Evolutionary conservation across 64 coral and sea anemone genomes (phyloP).

Genomic region (Cladopsammia gracilis): DNA sequence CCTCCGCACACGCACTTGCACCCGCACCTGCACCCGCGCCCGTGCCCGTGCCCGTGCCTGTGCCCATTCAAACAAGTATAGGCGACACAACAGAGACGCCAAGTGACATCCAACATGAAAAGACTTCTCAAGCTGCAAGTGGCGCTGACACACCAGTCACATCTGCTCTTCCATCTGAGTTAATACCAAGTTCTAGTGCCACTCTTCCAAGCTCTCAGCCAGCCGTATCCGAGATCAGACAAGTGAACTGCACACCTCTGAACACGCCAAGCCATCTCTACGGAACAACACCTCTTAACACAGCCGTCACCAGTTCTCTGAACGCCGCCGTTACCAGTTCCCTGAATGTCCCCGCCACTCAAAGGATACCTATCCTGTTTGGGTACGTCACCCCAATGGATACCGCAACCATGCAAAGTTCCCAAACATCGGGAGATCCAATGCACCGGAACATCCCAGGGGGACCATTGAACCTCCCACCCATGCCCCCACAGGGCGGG

Average conservation of each 20-base stretch:
- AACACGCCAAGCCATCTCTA: constrained; percentile 27
- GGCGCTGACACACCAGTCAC: neutral
- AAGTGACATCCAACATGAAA: neutral
- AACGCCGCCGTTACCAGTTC: neutral
- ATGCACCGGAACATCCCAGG: neutral
- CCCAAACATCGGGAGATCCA: neutral
- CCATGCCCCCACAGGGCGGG: neutral
- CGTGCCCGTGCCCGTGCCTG: too few species aligned
- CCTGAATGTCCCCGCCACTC: neutral
- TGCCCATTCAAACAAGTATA: neutral
- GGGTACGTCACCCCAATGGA: neutral
- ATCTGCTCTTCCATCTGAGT: too few species aligned
- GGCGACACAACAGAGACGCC: neutral
- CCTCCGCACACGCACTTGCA: too few species aligned
- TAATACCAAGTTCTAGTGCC: too few species aligned
- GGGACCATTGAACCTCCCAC: neutral
- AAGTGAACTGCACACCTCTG: neutral
- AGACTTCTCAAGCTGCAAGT: neutral
- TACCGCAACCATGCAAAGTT: neutral
- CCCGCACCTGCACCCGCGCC: too few species aligned
- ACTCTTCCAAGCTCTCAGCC: neutral
- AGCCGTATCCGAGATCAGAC: neutral
- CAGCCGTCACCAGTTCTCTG: neutral
- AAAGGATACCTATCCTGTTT: constrained; percentile 1
- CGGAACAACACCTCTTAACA: neutral